Base-by-base conservation (phyloP, 2,888 invertebrate genomes). In the Petrophora chlorosata region DNA sequence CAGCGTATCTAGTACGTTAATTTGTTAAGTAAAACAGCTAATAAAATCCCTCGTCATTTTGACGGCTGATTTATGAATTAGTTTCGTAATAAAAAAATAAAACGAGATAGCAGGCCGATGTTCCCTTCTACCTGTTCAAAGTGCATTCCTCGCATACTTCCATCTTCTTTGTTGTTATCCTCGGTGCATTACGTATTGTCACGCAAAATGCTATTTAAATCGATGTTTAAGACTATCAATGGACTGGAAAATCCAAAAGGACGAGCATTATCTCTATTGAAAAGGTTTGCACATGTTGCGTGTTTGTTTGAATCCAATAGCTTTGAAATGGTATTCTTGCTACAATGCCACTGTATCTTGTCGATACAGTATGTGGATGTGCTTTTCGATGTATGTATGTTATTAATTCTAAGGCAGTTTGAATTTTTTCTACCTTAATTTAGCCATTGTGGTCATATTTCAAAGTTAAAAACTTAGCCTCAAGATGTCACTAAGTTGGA, bases 91-190 rank as follows among this genome's bases (percentile, higher is more conserved):
- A 41, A 46, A 43, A 41, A 46, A 23, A 25, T 26, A 28, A 59
- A 66, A 64, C 63, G 62, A 52, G 68, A 68, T 32, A 9, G 30
- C 23, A 28, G 22, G 9, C 19, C 55, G 50, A 41, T 41, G 54
- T 47, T 52, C 59, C 59, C 62, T 46, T 65, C 63, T 74, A 73
- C 73, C 71, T 73, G 73, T 60, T 42, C 57, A 25, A 10, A 23
- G 59, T 36, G 49, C 65, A 74, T 74, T 74, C 74, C 63, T 53
- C 41, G 56, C 59, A 72, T 73, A 63, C 61, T 59, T 68, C 39
- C 33, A 34, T 38, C 14, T 23, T 33, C 26, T 44, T 51, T 49
- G 49, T 47, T 30, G 22, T 19, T 28, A 40, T 38, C 40, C 39
- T 41, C 30, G 10, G 13, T 35, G 28, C 25, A 39, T 33, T 49